These are phyloP conservation scores for Dinocampus coccinellae DNA, from an alignment of 2,888 invertebrate species.

Conservation along the genomic window DNA sequence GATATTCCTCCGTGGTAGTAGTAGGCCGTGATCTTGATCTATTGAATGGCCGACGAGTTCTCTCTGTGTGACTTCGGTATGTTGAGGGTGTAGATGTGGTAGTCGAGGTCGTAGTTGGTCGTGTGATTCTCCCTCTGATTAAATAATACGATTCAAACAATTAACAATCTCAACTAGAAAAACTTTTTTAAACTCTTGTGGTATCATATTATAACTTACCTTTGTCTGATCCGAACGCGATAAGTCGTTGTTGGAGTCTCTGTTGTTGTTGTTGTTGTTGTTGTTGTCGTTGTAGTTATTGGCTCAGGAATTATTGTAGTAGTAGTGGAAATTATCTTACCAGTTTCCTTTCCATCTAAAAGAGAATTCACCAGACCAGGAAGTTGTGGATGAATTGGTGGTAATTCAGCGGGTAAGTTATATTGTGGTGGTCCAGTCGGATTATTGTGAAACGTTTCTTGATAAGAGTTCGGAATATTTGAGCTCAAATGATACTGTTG, in stretches of 20 bases:
- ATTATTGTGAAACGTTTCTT: constrained; percentile 26
- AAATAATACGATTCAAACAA: background rate
- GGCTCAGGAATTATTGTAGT: constrained; percentile 45
- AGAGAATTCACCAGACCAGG: constrained; percentile 76
- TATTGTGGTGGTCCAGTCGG: constrained; percentile 69
- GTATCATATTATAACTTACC: constrained; percentile 46
- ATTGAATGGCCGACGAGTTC: constrained; percentile 59
- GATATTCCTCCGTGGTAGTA: constrained; percentile 63
- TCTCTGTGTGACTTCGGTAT: constrained; percentile 49
- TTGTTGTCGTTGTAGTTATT: constrained; percentile 53
- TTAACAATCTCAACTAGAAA: background rate
- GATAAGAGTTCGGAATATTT: constrained; percentile 42
- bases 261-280: constrained; percentile 51
- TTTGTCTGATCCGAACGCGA: constrained; percentile 56
- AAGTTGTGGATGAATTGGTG: constrained; percentile 73
- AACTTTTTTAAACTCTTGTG: background rate
- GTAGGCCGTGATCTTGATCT: constrained; percentile 60
- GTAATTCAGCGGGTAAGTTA: constrained; percentile 72
- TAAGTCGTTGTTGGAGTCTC: constrained; percentile 55
- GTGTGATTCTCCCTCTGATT: constrained; percentile 54
- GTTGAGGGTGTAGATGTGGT: constrained; percentile 51
- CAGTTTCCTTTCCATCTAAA: constrained; percentile 69
- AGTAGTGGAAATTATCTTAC: constrained; percentile 36
- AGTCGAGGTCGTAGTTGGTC: constrained; percentile 53
- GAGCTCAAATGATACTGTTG: constrained; percentile 47